These are phyloP conservation scores for Eudemis profundana DNA, from an alignment of 2,888 invertebrate genomes.

Conservation along the genomic window DNA sequence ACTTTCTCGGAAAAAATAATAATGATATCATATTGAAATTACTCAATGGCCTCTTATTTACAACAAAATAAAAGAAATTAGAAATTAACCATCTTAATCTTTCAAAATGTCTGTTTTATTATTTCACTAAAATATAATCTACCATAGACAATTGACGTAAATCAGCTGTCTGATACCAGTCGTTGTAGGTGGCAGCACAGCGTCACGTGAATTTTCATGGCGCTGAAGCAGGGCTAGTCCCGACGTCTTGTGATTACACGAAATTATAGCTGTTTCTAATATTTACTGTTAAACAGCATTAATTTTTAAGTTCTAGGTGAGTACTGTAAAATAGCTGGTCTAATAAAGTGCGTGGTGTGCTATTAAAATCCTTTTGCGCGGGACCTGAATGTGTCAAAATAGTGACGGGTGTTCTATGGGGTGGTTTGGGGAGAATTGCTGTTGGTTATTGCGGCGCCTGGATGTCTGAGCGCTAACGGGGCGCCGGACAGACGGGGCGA, in stretches of 20 bases:
- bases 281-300: conserved; percentile 80
- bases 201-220: conserved; percentile 88
- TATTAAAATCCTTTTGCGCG: conserved; percentile 70
- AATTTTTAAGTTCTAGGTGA: conserved; percentile 78
- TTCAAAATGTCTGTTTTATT: conserved; percentile 1
- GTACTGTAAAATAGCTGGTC: conserved; percentile 58
- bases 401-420: conserved; percentile 66
- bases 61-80: no score
- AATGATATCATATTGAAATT: not conserved
- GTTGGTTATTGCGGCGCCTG: conserved; percentile 71
- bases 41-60: no score
- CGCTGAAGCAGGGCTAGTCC: conserved; percentile 84
- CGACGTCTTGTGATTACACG: conserved; percentile 85
- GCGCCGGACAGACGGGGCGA: conserved; percentile 64
- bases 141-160: conserved; percentile 85
- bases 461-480: conserved; percentile 72
- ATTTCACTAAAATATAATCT: conserved; percentile 18
- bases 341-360: conserved; percentile 50
- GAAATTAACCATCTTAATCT: not conserved
- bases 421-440: conserved; percentile 75
- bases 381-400: conserved; percentile 76
- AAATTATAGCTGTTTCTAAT: conserved; percentile 81
- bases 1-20: not conserved
- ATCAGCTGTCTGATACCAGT: conserved; percentile 82
- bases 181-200: conserved; percentile 85